These are phyloP conservation scores for Peromyscus maniculatus DNA, from an alignment of 2,113 vertebrate genomes.

Conservation along the genomic window DNA sequence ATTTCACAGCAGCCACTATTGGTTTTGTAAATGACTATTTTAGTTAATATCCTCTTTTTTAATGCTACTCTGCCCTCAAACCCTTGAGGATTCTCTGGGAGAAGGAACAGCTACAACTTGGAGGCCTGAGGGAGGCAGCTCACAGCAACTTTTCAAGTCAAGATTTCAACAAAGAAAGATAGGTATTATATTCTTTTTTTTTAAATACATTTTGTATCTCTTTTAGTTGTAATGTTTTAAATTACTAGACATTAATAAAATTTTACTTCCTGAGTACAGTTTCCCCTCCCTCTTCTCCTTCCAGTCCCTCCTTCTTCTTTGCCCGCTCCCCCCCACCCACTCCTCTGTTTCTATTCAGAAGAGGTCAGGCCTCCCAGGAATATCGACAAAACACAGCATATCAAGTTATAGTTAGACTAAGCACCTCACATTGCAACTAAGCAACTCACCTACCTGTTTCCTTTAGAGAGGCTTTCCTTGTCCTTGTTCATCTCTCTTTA, in stretches of 20 bases:
- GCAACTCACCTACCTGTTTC: background rate
- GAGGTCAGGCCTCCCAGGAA: too few species aligned
- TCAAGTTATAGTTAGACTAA: too few species aligned
- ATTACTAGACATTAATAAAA: constrained; percentile 15
- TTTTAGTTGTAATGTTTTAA: constrained; percentile 1
- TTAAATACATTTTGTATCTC: background rate
- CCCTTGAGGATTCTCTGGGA: background rate
- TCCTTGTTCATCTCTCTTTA: background rate
- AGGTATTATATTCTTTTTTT: background rate
- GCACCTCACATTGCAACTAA: background rate
- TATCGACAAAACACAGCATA: too few species aligned
- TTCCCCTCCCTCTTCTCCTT: background rate
- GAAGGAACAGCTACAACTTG: background rate
- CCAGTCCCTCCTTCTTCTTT: too few species aligned
- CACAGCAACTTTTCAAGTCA: background rate
- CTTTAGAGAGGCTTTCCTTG: background rate
- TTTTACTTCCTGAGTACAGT: too few species aligned
- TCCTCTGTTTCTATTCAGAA: background rate
- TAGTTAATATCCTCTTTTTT: background rate
- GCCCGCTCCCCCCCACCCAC: background rate
- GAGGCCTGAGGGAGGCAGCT: background rate
- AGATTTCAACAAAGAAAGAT: constrained; percentile 36
- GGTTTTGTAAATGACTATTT: constrained; percentile 8
- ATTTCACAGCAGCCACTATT: background rate
- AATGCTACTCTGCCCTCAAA: background rate